Evolutionary conservation across 2,888 invertebrate genomes (phyloP), one percentile per base, ranked within the genome.

Genomic region (Drosophila anceps): DNA sequence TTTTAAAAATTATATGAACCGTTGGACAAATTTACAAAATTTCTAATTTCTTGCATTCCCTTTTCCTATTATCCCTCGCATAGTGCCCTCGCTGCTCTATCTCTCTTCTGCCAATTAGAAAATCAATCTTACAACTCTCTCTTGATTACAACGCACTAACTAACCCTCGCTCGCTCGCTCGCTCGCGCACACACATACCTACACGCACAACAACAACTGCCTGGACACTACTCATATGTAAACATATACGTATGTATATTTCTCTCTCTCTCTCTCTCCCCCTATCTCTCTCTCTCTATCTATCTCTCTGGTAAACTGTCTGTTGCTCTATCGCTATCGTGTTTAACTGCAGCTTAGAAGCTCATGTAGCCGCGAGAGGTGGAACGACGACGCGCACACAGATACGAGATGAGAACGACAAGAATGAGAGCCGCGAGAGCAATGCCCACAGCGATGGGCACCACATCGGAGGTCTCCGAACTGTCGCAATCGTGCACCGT

Each of bases 401-500:
- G 95, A 94, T 99, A 99, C 50, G 98, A 98, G 82, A 97, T 95
- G 81, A 99, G 95, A 60, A 99, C 98, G 79, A 98, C 95, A 71
- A 98, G 94, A 57, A 87, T 87, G 10, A 87, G 59, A 76, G 95
- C 97, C 74, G 97, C 98, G 68, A 99, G 94, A 58, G 98, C 97
- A 92, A 97, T 97, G 18, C 99, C 99, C 73, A 99, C 99, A 27
- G 97, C 98, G 91, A 99, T 98, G 29, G 99, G 99, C 67, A 99
- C 98, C 75, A 98, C 95, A 94, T 99, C 99, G 18, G 97, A 95
- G 7, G 96, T 95, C 86, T 96, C 95, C 41, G 94, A 94, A 66
- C 95, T 94, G 84, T 95, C 94, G 93, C 97, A 97, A 90, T 97
- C 96, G 94, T 94, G 93, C 95, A 96, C 96, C 73, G 94, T 93